Evolutionary conservation across 1,140 invertebrate genomes (phyloP), one percentile per base, ranked within the genome.

Genomic region (Octopus bimaculoides): DNA sequence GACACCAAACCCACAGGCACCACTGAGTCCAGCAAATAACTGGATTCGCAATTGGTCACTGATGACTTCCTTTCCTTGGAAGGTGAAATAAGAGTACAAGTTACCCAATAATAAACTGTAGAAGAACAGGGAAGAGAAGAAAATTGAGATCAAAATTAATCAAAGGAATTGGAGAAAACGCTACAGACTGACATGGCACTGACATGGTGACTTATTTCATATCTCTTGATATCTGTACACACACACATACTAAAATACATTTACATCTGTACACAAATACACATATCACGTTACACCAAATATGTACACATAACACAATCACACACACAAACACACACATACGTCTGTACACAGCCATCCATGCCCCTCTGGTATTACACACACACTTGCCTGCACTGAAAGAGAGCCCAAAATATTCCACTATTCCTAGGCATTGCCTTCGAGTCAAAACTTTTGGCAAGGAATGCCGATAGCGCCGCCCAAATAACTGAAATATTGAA

Each of bases 321-420:
- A n/a, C n/a, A n/a, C n/a, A n/a, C n/a, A n/a, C n/a, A n/a, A n/a
- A n/a, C n/a, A n/a, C n/a, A n/a, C n/a, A n/a, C n/a, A n/a, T n/a
- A n/a, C n/a, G n/a, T n/a, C n/a, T n/a, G n/a, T n/a, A n/a, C n/a
- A n/a, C n/a, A n/a, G n/a, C n/a, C n/a, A n/a, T n/a, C n/a, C n/a
- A n/a, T n/a, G n/a, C n/a, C n/a, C n/a, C n/a, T n/a, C n/a, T n/a
- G n/a, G n/a, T n/a, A n/a, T n/a, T n/a, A n/a, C n/a, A n/a, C n/a
- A n/a, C n/a, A n/a, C n/a, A n/a, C n/a, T n/a, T 89, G 95, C 94
- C 94, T 96, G 84, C 93, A 94, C 89, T 98, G 96, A 66, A 98
- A 92, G 87, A 98, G 93, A 0, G 97, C 96, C 97, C 97, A 98
- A 88, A 99, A 99, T 41, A 99, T 91, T 52, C 97, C 96, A 41